phyloP scores from a whole-genome alignment of 2,113 vertebrate genomes.

The Cranoglanis bouderius region DNA sequence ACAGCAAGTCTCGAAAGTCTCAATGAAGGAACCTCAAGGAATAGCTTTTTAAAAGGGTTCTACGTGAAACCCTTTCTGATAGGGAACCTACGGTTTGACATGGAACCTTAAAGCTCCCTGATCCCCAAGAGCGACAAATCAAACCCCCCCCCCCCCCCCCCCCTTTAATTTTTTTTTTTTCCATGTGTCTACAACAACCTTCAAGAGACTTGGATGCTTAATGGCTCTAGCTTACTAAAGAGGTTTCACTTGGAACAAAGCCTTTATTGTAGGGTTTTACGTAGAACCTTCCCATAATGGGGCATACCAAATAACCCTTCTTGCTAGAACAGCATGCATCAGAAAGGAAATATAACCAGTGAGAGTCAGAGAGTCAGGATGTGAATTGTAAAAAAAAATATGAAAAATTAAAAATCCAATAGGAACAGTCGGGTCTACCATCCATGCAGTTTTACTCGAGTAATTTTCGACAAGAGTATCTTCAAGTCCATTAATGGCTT shows the following conservation, averaged over 20 bases:
- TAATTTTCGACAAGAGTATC: neutral
- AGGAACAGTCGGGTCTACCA: neutral
- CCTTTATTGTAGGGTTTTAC: neutral
- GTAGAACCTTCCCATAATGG: neutral
- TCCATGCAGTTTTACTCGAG: neutral
- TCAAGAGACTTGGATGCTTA: neutral
- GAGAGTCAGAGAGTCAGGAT: too few species aligned
- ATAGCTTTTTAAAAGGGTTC: neutral
- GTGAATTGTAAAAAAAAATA: neutral
- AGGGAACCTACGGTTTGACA: neutral
- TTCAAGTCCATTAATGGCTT: constrained; percentile 8
- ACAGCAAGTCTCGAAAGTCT: neutral
- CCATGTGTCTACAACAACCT: neutral
- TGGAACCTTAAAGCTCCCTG: neutral
- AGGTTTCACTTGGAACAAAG: neutral
- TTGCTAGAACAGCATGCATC: neutral
- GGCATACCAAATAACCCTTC: neutral
- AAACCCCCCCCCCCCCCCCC: too few species aligned
- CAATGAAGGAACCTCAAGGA: neutral
- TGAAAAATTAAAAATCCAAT: neutral
- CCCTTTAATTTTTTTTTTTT: neutral
- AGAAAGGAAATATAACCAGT: neutral
- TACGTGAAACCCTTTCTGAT: neutral
- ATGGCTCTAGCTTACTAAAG: neutral
- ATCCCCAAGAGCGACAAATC: neutral